Conservation (phyloP, 1,140 invertebrate genomes). For the Drosophila triauraria region DNA sequence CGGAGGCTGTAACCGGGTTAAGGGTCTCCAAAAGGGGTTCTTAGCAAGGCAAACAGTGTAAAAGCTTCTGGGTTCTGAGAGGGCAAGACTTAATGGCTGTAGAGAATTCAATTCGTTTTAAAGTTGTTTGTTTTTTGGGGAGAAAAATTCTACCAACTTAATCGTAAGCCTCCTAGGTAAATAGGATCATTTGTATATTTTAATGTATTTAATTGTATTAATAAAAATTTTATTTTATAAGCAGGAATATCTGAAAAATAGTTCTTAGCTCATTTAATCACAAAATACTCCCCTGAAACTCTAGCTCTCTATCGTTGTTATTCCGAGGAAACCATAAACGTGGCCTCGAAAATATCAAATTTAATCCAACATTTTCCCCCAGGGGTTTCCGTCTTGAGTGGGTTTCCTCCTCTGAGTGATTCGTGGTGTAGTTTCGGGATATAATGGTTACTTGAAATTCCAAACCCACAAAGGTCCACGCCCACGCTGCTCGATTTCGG, state of each 20-base stretch:
- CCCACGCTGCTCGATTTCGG: slow-evolving; percentile 34
- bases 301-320: not conserved
- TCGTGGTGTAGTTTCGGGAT: slow-evolving; percentile 38
- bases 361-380: slow-evolving; percentile 34
- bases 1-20: slow-evolving; percentile 31
- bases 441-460: slow-evolving; percentile 56
- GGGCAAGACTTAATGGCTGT: slow-evolving; percentile 7
- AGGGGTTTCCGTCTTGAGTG: slow-evolving; percentile 37
- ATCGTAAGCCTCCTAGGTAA: too few species aligned
- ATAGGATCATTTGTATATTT: too few species aligned
- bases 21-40: slow-evolving; percentile 24
- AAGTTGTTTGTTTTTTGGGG: not conserved
- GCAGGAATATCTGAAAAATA: too few species aligned
- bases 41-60: slow-evolving; percentile 11
- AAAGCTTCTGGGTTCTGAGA: slow-evolving; percentile 16
- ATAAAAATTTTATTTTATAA: not conserved
- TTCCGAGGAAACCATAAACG: slow-evolving; percentile 30
- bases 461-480: slow-evolving; percentile 41
- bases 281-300: not conserved
- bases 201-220: too few species aligned
- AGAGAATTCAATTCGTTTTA: slow-evolving; percentile 7
- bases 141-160: not conserved
- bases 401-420: slow-evolving; percentile 32
- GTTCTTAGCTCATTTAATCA: not conserved
- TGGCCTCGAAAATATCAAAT: slow-evolving; percentile 50